phyloP scores from a whole-genome alignment of 2,797 vertebrate genomes.

The Oreochromis grahami region DNA sequence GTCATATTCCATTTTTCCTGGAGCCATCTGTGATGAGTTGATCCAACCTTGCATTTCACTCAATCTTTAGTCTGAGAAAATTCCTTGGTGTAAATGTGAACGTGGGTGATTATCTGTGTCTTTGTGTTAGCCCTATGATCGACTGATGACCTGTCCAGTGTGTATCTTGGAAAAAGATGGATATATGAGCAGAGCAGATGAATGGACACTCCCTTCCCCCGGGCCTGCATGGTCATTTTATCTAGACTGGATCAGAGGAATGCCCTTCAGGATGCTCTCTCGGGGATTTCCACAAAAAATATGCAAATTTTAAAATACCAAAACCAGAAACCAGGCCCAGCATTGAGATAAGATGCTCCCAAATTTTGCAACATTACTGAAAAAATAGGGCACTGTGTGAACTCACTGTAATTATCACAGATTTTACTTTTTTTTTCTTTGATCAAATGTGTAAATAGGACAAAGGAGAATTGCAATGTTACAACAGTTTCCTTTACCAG shows the following conservation, averaged over 20 bases:
- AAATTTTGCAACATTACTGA: background rate
- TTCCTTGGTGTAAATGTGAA: background rate
- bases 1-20: background rate
- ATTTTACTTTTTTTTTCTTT: accelerated
- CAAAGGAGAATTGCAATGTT: background rate
- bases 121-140: background rate
- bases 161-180: background rate
- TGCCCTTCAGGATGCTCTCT: accelerated
- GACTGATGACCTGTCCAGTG: accelerated
- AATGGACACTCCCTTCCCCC: background rate
- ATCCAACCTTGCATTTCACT: background rate
- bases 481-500: background rate
- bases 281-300: background rate
- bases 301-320: background rate
- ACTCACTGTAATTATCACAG: background rate
- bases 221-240: background rate
- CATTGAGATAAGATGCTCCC: background rate
- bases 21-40: background rate
- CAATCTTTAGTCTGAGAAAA: background rate
- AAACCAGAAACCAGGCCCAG: background rate
- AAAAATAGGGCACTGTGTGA: background rate
- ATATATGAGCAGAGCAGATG: background rate
- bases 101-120: background rate
- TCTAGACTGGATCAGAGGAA: background rate
- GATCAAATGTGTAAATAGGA: accelerated